Conservation (phyloP, 2,888 invertebrate genomes). For the Tenthredo notha region DNA sequence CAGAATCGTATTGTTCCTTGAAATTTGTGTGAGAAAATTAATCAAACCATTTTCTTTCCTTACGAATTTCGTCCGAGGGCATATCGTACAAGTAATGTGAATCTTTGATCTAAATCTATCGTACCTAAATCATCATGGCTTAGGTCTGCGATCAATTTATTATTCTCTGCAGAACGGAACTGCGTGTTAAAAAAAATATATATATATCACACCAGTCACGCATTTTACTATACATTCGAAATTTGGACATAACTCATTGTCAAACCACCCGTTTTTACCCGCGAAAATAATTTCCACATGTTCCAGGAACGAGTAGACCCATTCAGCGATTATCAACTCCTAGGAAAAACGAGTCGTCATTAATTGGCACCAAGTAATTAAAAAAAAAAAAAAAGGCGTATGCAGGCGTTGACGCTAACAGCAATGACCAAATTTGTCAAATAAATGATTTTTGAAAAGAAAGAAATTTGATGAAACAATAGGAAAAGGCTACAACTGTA, state of each 20-base stretch:
- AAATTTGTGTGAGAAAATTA: not conserved
- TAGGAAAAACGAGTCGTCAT: no score
- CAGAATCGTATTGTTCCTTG: not conserved
- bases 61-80: not conserved
- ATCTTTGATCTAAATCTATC: not conserved
- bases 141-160: not conserved
- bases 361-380: no score
- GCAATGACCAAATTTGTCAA: no score
- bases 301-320: not conserved
- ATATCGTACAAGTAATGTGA: conserved; percentile 7
- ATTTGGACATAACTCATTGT: not conserved
- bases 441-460: no score
- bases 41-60: not conserved
- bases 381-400: no score
- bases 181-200: not conserved
- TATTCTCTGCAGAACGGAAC: not conserved
- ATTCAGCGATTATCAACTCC: not conserved
- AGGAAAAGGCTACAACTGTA: no score
- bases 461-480: no score
- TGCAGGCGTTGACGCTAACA: no score
- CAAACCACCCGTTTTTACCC: not conserved
- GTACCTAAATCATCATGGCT: not conserved
- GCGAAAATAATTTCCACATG: not conserved
- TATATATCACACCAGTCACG: not conserved
- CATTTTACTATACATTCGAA: not conserved